Evolutionary conservation across 2,797 vertebrate species (phyloP).

Genomic region (Amniataba percoides): DNA sequence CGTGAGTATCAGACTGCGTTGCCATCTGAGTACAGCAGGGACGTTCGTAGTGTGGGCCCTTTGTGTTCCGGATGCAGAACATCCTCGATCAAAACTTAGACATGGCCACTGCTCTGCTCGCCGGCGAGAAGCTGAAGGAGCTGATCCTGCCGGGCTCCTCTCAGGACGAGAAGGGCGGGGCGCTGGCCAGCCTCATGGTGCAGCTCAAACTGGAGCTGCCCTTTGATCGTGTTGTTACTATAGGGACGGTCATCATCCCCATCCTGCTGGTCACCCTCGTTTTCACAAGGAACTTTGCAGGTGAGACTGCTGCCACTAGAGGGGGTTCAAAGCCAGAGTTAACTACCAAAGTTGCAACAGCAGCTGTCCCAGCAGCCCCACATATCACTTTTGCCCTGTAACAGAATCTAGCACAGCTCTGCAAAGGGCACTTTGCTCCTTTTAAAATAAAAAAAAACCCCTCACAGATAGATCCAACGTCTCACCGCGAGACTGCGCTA

Average conservation of each 20-base stretch:
- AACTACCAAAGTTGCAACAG: not conserved
- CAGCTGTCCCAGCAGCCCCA: not conserved
- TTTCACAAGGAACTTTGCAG: slow-evolving; percentile 99
- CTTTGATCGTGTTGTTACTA: slow-evolving; percentile 97
- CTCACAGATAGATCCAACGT: not conserved
- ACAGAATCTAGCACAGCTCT: not conserved
- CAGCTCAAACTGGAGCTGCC: slow-evolving; percentile 98
- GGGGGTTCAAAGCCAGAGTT: slow-evolving; percentile 6
- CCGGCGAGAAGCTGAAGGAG: slow-evolving; percentile 98
- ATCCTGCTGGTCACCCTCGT: slow-evolving; percentile 97
- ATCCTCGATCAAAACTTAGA: slow-evolving; percentile 98
- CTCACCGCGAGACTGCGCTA: not conserved
- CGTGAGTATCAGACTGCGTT: slow-evolving; percentile 25
- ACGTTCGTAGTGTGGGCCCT: slow-evolving; percentile 46
- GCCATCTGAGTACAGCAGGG: slow-evolving; percentile 59
- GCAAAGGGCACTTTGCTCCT: not conserved
- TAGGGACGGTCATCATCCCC: slow-evolving; percentile 98
- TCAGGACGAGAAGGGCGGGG: slow-evolving; percentile 94
- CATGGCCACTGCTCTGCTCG: slow-evolving; percentile 99
- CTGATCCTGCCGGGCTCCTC: slow-evolving; percentile 95
- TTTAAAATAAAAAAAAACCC: not conserved
- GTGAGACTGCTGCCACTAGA: slow-evolving; percentile 84
- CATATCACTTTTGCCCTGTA: not conserved
- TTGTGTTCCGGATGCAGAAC: slow-evolving; percentile 93
- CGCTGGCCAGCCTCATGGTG: slow-evolving; percentile 93